phyloP scores from a whole-genome alignment of 2,888 invertebrate genomes.

The Sialis lutaria region DNA sequence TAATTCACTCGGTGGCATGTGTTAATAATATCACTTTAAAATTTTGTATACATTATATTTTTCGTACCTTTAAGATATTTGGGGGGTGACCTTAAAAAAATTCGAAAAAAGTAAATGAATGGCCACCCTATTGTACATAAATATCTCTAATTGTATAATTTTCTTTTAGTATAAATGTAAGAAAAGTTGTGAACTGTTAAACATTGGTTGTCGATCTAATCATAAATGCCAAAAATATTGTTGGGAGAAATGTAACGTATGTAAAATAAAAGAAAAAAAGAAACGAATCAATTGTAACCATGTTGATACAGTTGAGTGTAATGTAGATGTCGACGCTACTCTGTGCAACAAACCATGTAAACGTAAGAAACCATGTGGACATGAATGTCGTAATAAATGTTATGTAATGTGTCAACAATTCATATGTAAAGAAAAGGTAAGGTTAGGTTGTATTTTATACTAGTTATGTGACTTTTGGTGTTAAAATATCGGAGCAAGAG shows the following conservation, averaged over 20 bases:
- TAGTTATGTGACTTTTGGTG: too few species aligned
- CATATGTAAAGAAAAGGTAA: conserved; percentile 28
- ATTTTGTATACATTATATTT: too few species aligned
- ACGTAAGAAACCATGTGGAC: conserved; percentile 28
- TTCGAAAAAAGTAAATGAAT: too few species aligned
- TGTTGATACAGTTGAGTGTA: conserved; percentile 23
- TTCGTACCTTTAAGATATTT: too few species aligned
- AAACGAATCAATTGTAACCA: conserved; percentile 31
- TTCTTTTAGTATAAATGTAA: conserved; percentile 29
- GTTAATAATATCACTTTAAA: too few species aligned
- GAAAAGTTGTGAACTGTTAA: conserved; percentile 27
- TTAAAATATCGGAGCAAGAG: too few species aligned
- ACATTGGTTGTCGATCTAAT: conserved; percentile 27
- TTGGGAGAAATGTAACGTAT: conserved; percentile 30
- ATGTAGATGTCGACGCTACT: conserved; percentile 21
- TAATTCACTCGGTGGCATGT: too few species aligned
- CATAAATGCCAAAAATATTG: conserved; percentile 34
- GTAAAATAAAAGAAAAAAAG: conserved; percentile 27
- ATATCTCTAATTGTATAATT: conserved; percentile 2
- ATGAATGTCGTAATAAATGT: conserved; percentile 32
- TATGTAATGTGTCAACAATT: conserved; percentile 24
- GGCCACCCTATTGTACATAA: too few species aligned
- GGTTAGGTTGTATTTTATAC: too few species aligned
- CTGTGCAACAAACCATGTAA: conserved; percentile 30
- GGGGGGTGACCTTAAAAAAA: too few species aligned